Evolutionary conservation across 1,140 invertebrate species (phyloP), one percentile per base, ranked within the genome.

Genomic region (Euura saliciscinereae): DNA sequence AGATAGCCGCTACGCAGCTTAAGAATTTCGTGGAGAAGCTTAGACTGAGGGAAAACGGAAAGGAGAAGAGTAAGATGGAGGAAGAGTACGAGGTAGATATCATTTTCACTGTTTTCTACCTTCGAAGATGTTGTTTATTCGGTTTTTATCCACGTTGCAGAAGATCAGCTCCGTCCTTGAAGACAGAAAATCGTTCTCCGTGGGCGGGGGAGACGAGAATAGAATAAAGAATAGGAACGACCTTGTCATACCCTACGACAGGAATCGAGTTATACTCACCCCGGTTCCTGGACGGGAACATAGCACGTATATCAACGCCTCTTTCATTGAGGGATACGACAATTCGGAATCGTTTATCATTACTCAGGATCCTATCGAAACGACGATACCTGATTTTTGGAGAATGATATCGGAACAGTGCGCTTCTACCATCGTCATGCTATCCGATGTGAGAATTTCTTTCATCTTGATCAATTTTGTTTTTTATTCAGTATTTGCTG

Each of bases 231-330:
- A 99, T 88, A 91, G 96, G 80, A 94, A 93, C 82, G 93, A 95
- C 75, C 90, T 92, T 75, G 92, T 97, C 69, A 91, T 99, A 87
- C 97, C 98, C 43, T 98, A 96, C 86, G 96, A 97, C 85, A 91
- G 95, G 79, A 97, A 97, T 88, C 89, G 96, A 76, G 96, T 98
- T 46, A 96, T 96, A 78, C 87, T 96, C 7, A 93, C 92, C 43
- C 95, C 96, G 6, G 89, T 96, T 77, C 92, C 94, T 68, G 91
- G 91, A 44, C 90, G 92, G 79, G 96, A 98, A 84, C 94, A 95
- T 83, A 97, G 96, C 44, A 98, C 97, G 2, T 99, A 99, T 82
- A 98, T 99, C 77, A 99, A 99, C 87, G 97, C 97, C 2, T 98
- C 96, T 2, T 98, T 98, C 85, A 96, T 99, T 77, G 97, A 98